Conservation (phyloP, 2,113 vertebrate species). For the Planiliza haematocheilus region DNA sequence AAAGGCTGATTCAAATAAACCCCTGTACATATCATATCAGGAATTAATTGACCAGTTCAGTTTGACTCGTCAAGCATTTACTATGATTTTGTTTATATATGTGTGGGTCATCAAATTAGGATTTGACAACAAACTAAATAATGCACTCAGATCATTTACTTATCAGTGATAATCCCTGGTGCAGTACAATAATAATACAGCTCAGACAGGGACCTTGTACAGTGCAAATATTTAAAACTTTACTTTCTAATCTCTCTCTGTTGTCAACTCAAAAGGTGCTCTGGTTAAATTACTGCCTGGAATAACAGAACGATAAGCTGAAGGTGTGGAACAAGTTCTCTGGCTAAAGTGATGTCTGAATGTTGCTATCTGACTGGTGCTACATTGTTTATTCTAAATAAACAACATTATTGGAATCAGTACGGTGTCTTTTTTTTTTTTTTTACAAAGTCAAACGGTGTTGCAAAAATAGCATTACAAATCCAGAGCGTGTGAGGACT, state of each 20-base stretch:
- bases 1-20: constrained; percentile 7
- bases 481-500: too few relatives aligned
- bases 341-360: constrained; percentile 47
- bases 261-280: constrained; percentile 62
- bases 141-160: neutral
- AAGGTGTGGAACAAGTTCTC: constrained; percentile 32
- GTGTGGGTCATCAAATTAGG: constrained; percentile 1
- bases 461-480: neutral
- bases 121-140: constrained; percentile 4
- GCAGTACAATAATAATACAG: neutral
- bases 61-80: neutral
- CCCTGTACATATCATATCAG: neutral
- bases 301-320: constrained; percentile 52
- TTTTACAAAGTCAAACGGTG: neutral
- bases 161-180: neutral
- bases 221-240: constrained; percentile 14
- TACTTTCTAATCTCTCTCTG: constrained; percentile 1
- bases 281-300: constrained; percentile 29
- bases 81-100: neutral
- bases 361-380: constrained; percentile 56
- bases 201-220: constrained; percentile 1
- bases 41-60: neutral
- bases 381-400: constrained; percentile 64
- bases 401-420: constrained; percentile 47
- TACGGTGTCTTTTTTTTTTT: neutral